Evolutionary conservation across 2,888 invertebrate species (phyloP), one percentile per base, ranked within the genome.

Genomic region (Linnaemya vulpina): DNA sequence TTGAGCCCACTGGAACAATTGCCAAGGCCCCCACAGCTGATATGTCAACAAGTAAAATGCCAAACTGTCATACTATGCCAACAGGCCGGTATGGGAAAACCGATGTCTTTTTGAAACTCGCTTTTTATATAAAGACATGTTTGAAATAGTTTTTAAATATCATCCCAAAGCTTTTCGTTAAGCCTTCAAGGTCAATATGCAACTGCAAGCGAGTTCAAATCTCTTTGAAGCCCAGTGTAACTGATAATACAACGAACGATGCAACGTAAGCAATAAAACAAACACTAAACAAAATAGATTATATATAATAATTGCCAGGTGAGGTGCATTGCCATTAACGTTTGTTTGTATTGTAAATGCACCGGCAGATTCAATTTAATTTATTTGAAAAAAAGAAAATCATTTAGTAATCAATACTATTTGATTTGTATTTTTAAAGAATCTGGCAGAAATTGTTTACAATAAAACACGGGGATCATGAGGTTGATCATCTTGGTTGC

Each of bases 401-500:
- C 13, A 43, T 25, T 58, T 51, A 51, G 0, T 35, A 53, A 15
- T 20, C 20, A 70, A 43, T 67, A 58, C 13, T 30, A 15, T 46
- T 43, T 40, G 55, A n/a, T 22, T 53, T 15, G 17, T 7, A 55
- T n/a, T 71, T 71, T 65, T 46, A 0, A n/a, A 53, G 58, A 17
- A 68, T 71, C 8, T 71, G 58, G 35, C 4, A 55, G 1, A 68
- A 55, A 17, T 25, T 65, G 17, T 75, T 76, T 73, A 84, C 53
- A 70, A 30, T 20, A 86, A 74, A 46, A 43, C 25, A 1, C 53
- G 58, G 7, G 38, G 70, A 79, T 87, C 77, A 62, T 87, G 86
- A 5, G 76, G 63, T 49, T 86, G 78, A 25, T 80, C 68, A n/a
- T 77, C 85, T 4, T 58, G 30, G 58, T 87, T 55, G 70, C 87